Evolutionary conservation across 2,113 vertebrate species (phyloP), one percentile per base, ranked within the genome.

Genomic region (Nerophis lumbriciformis): DNA sequence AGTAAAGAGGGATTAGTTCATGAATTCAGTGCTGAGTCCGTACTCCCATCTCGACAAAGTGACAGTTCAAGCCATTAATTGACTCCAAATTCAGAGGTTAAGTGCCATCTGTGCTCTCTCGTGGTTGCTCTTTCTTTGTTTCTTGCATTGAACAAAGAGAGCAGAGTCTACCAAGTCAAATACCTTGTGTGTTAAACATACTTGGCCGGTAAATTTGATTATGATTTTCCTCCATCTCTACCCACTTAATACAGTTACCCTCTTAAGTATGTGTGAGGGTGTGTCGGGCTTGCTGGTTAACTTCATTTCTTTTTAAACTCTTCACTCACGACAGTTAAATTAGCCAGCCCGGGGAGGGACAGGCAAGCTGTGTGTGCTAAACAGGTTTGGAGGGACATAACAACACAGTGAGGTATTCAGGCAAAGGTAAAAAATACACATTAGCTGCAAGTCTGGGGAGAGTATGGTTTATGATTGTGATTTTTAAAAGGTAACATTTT

Each of bases 281-380:
- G 76, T 83, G 81, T 72, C 80, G 51, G 69, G 60, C 80, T 63
- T 79, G 81, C 5, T 71, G 81, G 61, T 53, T 53, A 78, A 87
- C 87, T 85, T 72, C 82, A 28, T 45, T 45, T 45, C 5, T 45
- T 45, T 12, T 84, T 88, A 65, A 71, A 69, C 59, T 79, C 48
- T 53, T 71, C 28, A 66, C 70, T 53, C 54, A 61, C 47, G 55
- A 63, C 15, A 21, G 49, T 69, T 67, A 74, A 63, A 58, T 76
- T 79, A 71, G 65, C 37, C 39, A 63, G 58, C 38, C 0, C 50
- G 21, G 71, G 72, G 63, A 45, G 80, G 73, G 69, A 59, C 62
- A 50, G 59, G 28, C 16, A 57, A 15, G 57, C 19, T 7, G 51
- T 48, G 62, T 72, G 48, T 62, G 64, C 61, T 49, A 39, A 82